Evolutionary conservation across 2,113 vertebrate species (phyloP).

Genomic region (Ammospiza caudacuta): DNA sequence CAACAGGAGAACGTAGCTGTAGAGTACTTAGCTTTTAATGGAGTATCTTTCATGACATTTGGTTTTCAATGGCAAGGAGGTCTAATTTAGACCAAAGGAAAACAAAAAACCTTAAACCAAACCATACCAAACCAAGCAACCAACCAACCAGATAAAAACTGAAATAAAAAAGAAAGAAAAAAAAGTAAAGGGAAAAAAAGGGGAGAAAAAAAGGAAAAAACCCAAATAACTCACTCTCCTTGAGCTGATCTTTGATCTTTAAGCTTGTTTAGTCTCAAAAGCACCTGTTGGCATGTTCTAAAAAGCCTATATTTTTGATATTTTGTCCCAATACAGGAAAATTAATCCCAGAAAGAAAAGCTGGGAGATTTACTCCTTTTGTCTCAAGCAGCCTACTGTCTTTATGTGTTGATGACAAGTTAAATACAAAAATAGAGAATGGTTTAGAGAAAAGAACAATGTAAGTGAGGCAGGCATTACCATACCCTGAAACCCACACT

Average conservation of each 20-base stretch:
- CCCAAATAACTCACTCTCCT: neutral
- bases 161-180: neutral
- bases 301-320: neutral
- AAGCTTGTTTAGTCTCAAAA: neutral
- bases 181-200: too few relatives aligned
- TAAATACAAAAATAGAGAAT: neutral
- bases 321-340: neutral
- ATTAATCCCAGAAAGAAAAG: neutral
- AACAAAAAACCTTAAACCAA: too few relatives aligned
- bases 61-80: neutral
- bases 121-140: neutral
- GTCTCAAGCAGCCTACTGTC: neutral
- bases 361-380: neutral
- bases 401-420: neutral
- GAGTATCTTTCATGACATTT: neutral
- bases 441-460: neutral
- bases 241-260: neutral
- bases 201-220: too few relatives aligned
- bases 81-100: neutral
- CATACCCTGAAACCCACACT: neutral
- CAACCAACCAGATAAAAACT: too few relatives aligned
- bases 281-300: neutral
- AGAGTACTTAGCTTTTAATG: neutral
- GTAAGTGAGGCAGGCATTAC: neutral
- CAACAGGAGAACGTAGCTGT: accelerated